These are phyloP conservation scores for Caenorhabditis angaria DNA, from an alignment of 2,888 invertebrate species.

Conservation along the genomic window DNA sequence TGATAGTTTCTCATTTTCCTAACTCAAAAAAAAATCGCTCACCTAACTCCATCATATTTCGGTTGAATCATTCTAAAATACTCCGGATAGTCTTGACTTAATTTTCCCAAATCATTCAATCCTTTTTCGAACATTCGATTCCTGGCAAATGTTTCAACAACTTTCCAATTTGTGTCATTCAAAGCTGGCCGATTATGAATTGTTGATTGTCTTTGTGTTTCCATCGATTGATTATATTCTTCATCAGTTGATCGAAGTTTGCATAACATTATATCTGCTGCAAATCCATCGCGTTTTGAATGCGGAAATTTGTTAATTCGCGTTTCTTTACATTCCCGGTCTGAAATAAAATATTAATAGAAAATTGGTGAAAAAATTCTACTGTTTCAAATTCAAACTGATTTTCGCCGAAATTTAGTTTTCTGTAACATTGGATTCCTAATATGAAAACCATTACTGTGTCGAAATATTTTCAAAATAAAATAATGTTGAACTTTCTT, in stretches of 20 bases:
- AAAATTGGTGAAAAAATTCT: neutral
- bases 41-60: constrained; percentile 22
- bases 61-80: constrained; percentile 38
- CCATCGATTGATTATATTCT: constrained; percentile 33
- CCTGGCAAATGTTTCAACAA: constrained; percentile 41
- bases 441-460: too few species aligned
- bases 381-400: neutral
- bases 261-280: constrained; percentile 23
- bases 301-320: constrained; percentile 38
- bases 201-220: constrained; percentile 25
- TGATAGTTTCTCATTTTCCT: too few species aligned
- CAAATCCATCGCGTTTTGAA: constrained; percentile 30
- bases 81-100: constrained; percentile 11
- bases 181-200: constrained; percentile 29
- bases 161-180: constrained; percentile 49
- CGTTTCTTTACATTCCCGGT: constrained; percentile 28
- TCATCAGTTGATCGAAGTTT: constrained; percentile 14
- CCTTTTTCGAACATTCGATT: constrained; percentile 46
- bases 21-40: neutral
- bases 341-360: constrained; percentile 15
- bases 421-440: too few species aligned
- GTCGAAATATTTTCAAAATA: too few species aligned
- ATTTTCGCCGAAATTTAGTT: neutral
- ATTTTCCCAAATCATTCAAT: constrained; percentile 27
- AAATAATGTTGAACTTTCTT: too few species aligned